A percentile compares a stretch with the other conserved stretches of the same genome.
Evolutionary conservation across 1,140 invertebrate species (phyloP).

Genomic region (Scaptomyza graminum): DNA sequence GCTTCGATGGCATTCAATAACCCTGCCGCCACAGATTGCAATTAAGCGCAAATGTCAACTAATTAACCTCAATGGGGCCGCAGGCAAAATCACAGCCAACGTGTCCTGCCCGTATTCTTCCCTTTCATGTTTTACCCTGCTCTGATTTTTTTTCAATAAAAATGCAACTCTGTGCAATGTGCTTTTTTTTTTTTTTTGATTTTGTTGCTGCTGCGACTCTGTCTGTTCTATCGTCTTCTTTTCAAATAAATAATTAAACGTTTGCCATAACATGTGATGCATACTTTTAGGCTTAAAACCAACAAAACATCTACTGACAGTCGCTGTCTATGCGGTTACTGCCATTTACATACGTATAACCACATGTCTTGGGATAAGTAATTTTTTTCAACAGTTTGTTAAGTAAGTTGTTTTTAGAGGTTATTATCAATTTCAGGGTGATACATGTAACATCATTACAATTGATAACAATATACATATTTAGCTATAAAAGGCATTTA

Average conservation of each 20-base stretch:
- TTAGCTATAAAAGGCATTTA: too few species aligned
- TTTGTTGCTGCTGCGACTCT: background rate
- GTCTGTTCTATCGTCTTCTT: slow-evolving; percentile 51
- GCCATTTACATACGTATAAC: slow-evolving; percentile 13
- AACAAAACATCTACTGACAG: slow-evolving; percentile 49
- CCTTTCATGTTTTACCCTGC: slow-evolving; percentile 4
- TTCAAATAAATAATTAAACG: slow-evolving; percentile 83
- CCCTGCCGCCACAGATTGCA: slow-evolving; percentile 45
- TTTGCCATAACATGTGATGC: slow-evolving; percentile 82
- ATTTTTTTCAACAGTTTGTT: slow-evolving; percentile 29
- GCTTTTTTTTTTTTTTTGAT: slow-evolving; percentile 43
- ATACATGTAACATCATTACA: background rate
- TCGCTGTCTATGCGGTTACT: slow-evolving; percentile 48
- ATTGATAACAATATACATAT: too few species aligned
- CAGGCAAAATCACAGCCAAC: slow-evolving; percentile 6
- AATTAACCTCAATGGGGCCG: slow-evolving; percentile 68
- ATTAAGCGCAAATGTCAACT: slow-evolving; percentile 83
- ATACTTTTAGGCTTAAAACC: slow-evolving; percentile 77
- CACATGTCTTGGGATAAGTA: slow-evolving; percentile 11
- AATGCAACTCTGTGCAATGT: slow-evolving; percentile 30
- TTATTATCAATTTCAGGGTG: background rate
- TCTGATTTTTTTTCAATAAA: slow-evolving; percentile 36
- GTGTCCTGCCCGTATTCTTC: background rate
- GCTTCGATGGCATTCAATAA: slow-evolving; percentile 60
- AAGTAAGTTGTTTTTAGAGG: background rate